Conservation (phyloP, 2,113 vertebrate species). For the Macaca nemestrina region DNA sequence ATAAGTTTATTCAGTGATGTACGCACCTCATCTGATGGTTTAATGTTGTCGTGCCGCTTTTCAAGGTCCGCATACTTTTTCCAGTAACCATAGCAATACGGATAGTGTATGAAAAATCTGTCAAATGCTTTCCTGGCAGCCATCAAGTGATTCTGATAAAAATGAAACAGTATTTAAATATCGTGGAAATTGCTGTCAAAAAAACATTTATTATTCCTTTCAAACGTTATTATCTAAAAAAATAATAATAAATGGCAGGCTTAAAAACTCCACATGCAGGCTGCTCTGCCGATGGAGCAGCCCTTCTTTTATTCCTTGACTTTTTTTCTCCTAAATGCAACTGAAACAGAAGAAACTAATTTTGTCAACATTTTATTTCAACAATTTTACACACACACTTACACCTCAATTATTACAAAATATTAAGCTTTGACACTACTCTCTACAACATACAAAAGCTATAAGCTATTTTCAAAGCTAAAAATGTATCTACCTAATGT, state of each 20-base stretch:
- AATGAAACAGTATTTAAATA: conserved; percentile 61
- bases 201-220: conserved; percentile 9
- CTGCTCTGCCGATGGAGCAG: too few relatives aligned
- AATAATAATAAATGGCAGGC: neutral
- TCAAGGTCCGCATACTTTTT: conserved; percentile 99
- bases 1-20: conserved; percentile 70
- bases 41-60: conserved; percentile 92
- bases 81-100: conserved; percentile 99
- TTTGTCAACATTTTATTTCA: conserved; percentile 17
- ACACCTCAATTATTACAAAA: neutral
- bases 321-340: neutral
- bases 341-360: conserved; percentile 31
- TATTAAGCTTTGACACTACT: neutral
- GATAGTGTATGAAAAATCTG: conserved; percentile 95
- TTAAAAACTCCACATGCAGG: neutral
- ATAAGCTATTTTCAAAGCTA: neutral
- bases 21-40: conserved; percentile 96
- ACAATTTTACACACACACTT: neutral
- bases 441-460: neutral
- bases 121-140: conserved; percentile 95
- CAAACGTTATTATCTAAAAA: neutral
- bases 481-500: conserved; percentile 13
- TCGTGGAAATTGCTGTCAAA: conserved; percentile 15
- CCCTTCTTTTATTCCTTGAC: too few relatives aligned
- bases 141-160: conserved; percentile 90